Conservation (phyloP, 64 coral and sea anemone genomes). For the Acropora tenuis region DNA sequence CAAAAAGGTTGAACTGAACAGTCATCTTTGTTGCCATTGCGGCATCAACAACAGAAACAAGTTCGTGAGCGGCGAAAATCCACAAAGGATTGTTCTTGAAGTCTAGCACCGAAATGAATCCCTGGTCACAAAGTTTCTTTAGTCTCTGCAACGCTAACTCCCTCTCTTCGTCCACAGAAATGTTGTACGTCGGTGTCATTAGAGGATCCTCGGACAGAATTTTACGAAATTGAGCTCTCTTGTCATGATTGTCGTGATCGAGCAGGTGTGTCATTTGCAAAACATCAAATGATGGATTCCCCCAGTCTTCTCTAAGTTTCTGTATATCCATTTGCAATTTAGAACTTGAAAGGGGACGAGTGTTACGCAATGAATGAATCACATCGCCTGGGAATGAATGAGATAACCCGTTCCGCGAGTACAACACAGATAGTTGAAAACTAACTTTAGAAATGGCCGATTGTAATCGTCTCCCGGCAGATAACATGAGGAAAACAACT, state of each 20-base stretch:
- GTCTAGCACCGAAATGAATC: slow-evolving; percentile 69
- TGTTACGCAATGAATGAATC: neutral
- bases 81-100: slow-evolving; percentile 70
- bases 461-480: slow-evolving; percentile 12
- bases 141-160: slow-evolving; percentile 59
- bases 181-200: slow-evolving; percentile 76
- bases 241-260: slow-evolving; percentile 75
- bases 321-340: slow-evolving; percentile 14
- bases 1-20: slow-evolving; percentile 85
- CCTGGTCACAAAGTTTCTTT: slow-evolving; percentile 68
- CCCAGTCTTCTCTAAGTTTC: slow-evolving; percentile 66
- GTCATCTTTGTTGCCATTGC: slow-evolving; percentile 84
- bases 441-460: slow-evolving; percentile 16
- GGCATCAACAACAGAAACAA: slow-evolving; percentile 55
- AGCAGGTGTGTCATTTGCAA: slow-evolving; percentile 51
- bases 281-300: slow-evolving; percentile 64
- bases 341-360: slow-evolving; percentile 26
- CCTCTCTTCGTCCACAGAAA: slow-evolving; percentile 70
- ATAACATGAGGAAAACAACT: neutral
- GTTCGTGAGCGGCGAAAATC: slow-evolving; percentile 69
- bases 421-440: neutral
- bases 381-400: neutral
- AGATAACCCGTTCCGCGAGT: neutral
- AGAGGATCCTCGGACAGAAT: slow-evolving; percentile 69
- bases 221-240: slow-evolving; percentile 57